These are phyloP conservation scores for Trichonephila clavipes DNA, from an alignment of 1,140 invertebrate genomes.

Conservation along the genomic window DNA sequence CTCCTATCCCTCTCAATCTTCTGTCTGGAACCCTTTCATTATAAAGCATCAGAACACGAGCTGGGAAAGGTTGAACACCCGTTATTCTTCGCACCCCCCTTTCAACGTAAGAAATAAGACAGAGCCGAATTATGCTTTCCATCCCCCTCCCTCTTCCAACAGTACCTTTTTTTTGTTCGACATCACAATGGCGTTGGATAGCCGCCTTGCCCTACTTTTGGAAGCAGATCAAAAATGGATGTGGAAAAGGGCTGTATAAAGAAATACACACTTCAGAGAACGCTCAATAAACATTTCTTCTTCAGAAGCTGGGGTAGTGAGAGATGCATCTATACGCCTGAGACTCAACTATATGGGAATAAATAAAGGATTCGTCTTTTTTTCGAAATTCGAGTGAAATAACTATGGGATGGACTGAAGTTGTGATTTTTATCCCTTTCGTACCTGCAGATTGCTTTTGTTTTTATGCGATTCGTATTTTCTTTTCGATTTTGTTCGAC, in stretches of 20 bases:
- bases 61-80: conserved; percentile 60
- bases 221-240: not conserved
- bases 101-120: conserved; percentile 36
- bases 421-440: too few relatives aligned
- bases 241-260: not conserved
- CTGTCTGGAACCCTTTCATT: conserved; percentile 69
- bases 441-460: too few relatives aligned
- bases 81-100: conserved; percentile 50
- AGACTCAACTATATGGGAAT: too few relatives aligned
- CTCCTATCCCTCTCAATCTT: not conserved
- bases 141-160: too few relatives aligned
- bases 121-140: conserved; percentile 42
- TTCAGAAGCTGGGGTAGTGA: not conserved
- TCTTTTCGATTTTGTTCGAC: too few relatives aligned
- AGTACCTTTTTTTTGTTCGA: conserved; percentile 20
- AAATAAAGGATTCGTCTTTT: too few relatives aligned
- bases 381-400: too few relatives aligned
- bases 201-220: conserved; percentile 35
- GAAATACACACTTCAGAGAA: not conserved
- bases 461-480: too few relatives aligned
- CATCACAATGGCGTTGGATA: conserved; percentile 21
- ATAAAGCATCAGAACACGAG: conserved; percentile 53
- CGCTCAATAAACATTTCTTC: not conserved
- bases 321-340: not conserved
- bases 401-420: too few relatives aligned